phyloP scores from a whole-genome alignment of 2,113 vertebrate genomes.

The Pedionomus torquatus region DNA sequence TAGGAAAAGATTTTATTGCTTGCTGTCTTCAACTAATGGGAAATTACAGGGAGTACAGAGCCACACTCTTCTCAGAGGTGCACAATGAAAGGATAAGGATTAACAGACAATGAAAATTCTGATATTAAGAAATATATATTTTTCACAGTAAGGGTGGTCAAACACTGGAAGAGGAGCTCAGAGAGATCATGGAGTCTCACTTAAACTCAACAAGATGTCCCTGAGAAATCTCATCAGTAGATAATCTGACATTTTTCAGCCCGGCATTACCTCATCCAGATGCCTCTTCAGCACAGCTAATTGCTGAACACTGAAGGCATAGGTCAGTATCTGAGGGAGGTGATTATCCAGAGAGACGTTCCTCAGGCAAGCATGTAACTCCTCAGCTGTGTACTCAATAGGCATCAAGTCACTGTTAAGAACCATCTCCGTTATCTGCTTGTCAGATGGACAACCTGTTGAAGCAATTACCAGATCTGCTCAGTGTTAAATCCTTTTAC shows the following conservation, averaged over 20 bases:
- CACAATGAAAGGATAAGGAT: not conserved
- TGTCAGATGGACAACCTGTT: not conserved
- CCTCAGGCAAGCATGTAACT: slow-evolving; percentile 60
- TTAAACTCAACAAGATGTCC: not conserved
- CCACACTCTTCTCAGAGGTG: not conserved
- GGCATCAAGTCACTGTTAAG: not conserved
- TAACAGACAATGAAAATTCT: not conserved
- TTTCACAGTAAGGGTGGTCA: not conserved
- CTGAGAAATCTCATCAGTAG: not conserved
- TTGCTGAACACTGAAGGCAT: slow-evolving; percentile 66
- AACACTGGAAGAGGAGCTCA: not conserved
- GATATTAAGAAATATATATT: not conserved
- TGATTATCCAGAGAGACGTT: not conserved
- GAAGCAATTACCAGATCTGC: not conserved
- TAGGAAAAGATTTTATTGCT: not conserved
- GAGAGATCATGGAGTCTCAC: not conserved
- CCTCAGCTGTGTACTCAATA: not conserved
- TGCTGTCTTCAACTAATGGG: not conserved
- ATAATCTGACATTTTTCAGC: not conserved
- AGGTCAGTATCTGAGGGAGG: not conserved
- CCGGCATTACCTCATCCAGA: slow-evolving; percentile 60
- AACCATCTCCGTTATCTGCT: not conserved
- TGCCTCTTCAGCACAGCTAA: slow-evolving; percentile 45
- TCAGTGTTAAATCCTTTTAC: not conserved
- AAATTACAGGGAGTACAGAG: not conserved